Evolutionary conservation across 2,888 invertebrate genomes (phyloP).

Genomic region (Tetrapedia diversipes): DNA sequence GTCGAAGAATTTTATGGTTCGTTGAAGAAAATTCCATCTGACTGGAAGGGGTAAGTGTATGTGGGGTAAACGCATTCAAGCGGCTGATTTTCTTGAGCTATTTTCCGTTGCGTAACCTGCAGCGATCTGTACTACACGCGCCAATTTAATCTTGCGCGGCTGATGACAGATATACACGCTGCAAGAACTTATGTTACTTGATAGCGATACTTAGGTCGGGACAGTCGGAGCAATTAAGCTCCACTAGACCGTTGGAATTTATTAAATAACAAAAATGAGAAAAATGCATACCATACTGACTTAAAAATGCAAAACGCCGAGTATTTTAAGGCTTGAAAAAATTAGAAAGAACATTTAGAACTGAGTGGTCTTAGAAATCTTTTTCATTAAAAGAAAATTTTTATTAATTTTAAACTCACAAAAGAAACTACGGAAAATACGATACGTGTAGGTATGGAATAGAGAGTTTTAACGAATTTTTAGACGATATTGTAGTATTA

Average conservation of each 20-base stretch:
- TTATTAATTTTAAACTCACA: no score
- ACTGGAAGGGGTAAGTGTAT: not conserved
- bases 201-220: slow-evolving; percentile 2
- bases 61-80: slow-evolving; percentile 4
- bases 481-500: no score
- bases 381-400: no score
- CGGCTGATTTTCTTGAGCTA: slow-evolving; percentile 27
- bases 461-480: no score
- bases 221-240: slow-evolving; percentile 17
- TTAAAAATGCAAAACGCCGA: no score
- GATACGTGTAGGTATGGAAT: no score
- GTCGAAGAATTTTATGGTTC: slow-evolving; percentile 12
- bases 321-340: no score
- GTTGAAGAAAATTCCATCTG: not conserved
- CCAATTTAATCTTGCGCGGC: slow-evolving; percentile 31
- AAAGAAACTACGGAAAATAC: no score
- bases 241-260: not conserved
- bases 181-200: slow-evolving; percentile 5
- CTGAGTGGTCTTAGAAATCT: no score
- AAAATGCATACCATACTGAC: no score
- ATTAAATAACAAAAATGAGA: not conserved
- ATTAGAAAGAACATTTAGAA: no score
- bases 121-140: slow-evolving; percentile 13
- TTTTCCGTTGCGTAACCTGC: slow-evolving; percentile 20
- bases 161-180: slow-evolving; percentile 28